Evolutionary conservation across 2,113 vertebrate species (phyloP), one percentile per base, ranked within the genome.

Genomic region (Cheilinus undulatus): DNA sequence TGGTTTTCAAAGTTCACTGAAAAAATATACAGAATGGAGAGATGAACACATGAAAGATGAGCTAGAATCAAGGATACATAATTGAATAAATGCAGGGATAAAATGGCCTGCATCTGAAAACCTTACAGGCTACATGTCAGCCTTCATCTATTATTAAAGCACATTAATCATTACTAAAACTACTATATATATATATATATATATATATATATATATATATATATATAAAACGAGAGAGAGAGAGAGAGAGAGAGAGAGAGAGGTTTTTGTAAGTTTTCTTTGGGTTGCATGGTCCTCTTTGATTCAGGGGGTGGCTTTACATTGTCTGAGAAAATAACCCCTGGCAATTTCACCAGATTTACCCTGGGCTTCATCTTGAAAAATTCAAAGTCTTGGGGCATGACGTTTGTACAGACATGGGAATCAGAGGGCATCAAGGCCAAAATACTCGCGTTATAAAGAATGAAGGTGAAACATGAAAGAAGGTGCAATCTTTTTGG

Each of bases 301-400:
- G 15, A n/a, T 54, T 27, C 19, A 36, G 20, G 2, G 38, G 23
- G n/a, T n/a, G 63, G 34, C n/a, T 30, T 60, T 54, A 28, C 48
- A 38, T 62, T 30, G 40, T 38, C 56, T 67, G n/a, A 27, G 22
- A 73, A 63, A 54, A 70, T 23, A 42, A 42, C 32, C 46, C 19
- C 23, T 23, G 32, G 42, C 20, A 30, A 30, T 58, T 65, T 57
- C 7, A 56, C 22, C n/a, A 15, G 28, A 7, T 5, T 50, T 15
- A 43, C 36, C 32, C 66, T 28, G 34, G 22, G 20, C 52, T 24
- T 32, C 11, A n/a, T 17, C 13, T 59, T 3, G 1, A 11, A 69
- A 34, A 59, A 28, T 49, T 71, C 60, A 28, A 38, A 59, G 7
- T 36, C 12, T 42, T 8, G 23, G 27, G 14, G 36, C 13, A 45